Percentiles rank a stretch among this genome's conserved stretches.
phyloP scores from a whole-genome alignment of 1,140 invertebrate genomes.

The Olivierus martensii region DNA sequence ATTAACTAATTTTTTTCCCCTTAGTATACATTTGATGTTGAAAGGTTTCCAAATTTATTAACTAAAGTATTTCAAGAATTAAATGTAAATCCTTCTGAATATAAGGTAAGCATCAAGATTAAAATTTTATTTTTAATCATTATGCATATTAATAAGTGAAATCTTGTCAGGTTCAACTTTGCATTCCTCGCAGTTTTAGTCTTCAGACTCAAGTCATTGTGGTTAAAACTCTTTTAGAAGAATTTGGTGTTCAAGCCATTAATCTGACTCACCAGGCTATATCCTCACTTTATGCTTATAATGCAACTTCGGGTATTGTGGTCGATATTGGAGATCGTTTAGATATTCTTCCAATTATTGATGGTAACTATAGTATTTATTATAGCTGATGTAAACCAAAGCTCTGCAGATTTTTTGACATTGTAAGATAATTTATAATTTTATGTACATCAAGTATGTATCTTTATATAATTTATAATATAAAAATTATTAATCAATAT shows the following conservation, averaged over 20 bases:
- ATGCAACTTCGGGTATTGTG: conserved; percentile 45
- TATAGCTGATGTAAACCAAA: no score
- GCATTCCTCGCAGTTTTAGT: conserved; percentile 35
- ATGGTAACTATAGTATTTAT: conserved; percentile 33
- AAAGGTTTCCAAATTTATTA: conserved; percentile 33
- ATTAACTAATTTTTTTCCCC: conserved; percentile 8
- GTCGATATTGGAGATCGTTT: conserved; percentile 47
- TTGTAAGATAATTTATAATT: no score
- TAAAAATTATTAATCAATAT: no score
- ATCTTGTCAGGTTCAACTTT: conserved; percentile 25
- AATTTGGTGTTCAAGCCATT: conserved; percentile 33
- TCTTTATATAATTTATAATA: no score
- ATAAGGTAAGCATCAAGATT: conserved; percentile 28
- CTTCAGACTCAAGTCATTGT: conserved; percentile 25
- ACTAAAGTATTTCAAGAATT: conserved; percentile 36
- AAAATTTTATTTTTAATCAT: background rate
- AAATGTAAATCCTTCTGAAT: conserved; percentile 31
- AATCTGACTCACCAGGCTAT: conserved; percentile 44
- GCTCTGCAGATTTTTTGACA: no score
- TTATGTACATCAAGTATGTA: no score
- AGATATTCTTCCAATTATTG: conserved; percentile 45
- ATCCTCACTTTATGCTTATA: conserved; percentile 46
- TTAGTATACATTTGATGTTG: conserved; percentile 32
- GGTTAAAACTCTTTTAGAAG: conserved; percentile 32
- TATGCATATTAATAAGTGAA: background rate